A percentile compares a stretch with the other conserved stretches of the same genome.
Conservation (phyloP, 2,113 vertebrate genomes). For the Gila orcuttii region DNA sequence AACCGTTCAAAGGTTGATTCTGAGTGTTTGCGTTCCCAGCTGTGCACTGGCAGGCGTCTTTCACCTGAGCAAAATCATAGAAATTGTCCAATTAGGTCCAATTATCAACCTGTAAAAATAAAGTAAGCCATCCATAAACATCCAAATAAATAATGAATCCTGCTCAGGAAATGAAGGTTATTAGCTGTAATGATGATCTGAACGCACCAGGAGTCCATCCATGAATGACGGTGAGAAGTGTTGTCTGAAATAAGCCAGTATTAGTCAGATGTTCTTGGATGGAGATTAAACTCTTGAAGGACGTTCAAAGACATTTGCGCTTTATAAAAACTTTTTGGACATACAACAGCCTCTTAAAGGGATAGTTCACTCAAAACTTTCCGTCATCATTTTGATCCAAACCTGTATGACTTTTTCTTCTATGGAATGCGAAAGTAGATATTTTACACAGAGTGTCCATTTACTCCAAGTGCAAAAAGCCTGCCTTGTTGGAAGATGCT, state of each 20-base stretch:
- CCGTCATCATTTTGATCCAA: not conserved
- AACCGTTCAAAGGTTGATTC: slow-evolving; percentile 3
- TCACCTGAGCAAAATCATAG: slow-evolving; percentile 33
- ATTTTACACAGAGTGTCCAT: too few relatives aligned
- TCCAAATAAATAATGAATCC: slow-evolving; percentile 49
- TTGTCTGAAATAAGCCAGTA: slow-evolving; percentile 20
- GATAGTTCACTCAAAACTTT: not conserved
- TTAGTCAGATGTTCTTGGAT: slow-evolving; percentile 26
- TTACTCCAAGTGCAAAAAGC: too few relatives aligned
- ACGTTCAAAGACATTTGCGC: not conserved
- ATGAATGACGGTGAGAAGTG: slow-evolving; percentile 7
- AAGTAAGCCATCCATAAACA: slow-evolving; percentile 45
- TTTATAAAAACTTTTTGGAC: not conserved
- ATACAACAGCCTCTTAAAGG: not conserved
- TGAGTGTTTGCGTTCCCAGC: not conserved
- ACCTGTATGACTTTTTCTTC: not conserved
- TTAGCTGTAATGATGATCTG: slow-evolving; percentile 48
- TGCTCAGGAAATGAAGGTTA: slow-evolving; percentile 58
- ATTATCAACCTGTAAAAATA: slow-evolving; percentile 57
- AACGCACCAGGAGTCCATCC: not conserved
- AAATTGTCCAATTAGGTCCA: slow-evolving; percentile 48
- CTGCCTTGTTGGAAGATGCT: too few relatives aligned
- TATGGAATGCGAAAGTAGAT: not conserved
- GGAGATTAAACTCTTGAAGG: not conserved
- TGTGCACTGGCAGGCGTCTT: slow-evolving; percentile 17